Conservation (phyloP, 2,113 vertebrate genomes). For the Callorhinus ursinus region DNA sequence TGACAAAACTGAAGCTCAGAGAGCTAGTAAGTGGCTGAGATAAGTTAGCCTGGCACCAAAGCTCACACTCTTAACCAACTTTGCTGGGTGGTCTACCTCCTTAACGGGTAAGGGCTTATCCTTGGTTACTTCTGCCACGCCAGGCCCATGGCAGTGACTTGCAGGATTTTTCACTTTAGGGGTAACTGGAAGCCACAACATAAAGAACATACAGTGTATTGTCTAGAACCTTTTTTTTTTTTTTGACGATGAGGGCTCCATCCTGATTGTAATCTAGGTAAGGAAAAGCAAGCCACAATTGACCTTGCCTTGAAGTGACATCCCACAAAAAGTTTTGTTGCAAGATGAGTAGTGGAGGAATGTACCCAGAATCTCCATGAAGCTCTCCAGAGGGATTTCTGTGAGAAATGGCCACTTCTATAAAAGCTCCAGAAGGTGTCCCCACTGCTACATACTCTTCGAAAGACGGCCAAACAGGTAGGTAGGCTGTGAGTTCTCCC, state of each 20-base stretch:
- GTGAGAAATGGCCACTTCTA: neutral
- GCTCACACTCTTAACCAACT: neutral
- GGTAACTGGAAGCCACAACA: neutral
- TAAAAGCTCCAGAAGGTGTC: constrained; percentile 82
- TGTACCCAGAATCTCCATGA: neutral
- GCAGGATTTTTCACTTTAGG: neutral
- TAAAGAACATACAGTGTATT: neutral
- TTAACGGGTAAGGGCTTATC: neutral
- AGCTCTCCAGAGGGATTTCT: neutral
- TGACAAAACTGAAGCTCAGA: neutral
- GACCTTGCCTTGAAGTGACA: neutral
- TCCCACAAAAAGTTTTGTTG: neutral
- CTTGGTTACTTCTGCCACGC: too few relatives aligned
- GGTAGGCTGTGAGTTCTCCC: neutral
- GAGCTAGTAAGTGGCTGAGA: neutral
- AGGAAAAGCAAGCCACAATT: neutral
- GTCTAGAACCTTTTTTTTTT: neutral
- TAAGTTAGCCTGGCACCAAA: neutral
- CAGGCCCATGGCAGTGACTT: neutral
- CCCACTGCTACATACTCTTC: constrained; percentile 55
- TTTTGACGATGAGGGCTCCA: neutral
- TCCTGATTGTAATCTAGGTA: neutral
- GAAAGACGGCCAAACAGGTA: neutral
- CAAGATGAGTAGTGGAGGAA: neutral
- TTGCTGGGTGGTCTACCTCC: neutral